Percentiles rank a stretch among this genome's conserved stretches.
phyloP scores from a whole-genome alignment of 1,140 invertebrate species.

The Lordiphosa stackelbergi region DNA sequence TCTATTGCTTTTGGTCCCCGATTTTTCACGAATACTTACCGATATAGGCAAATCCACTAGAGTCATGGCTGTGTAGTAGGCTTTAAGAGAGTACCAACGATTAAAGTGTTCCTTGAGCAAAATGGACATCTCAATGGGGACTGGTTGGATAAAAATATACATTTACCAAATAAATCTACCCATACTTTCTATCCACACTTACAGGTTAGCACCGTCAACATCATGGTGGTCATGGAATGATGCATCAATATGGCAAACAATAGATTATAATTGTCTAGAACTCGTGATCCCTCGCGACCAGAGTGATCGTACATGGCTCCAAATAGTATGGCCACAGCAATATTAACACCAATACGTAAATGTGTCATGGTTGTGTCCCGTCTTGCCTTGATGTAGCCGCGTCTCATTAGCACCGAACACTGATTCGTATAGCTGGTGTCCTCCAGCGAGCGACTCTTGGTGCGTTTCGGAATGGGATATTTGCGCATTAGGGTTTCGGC shows the following conservation, averaged over 20 bases:
- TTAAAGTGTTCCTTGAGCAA: constrained; percentile 96
- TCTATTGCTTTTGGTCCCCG: too few relatives aligned
- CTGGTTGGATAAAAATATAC: constrained; percentile 14
- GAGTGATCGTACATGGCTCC: constrained; percentile 84
- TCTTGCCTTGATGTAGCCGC: constrained; percentile 85
- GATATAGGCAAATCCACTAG: constrained; percentile 88
- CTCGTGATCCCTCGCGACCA: constrained; percentile 84
- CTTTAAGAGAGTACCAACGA: constrained; percentile 96
- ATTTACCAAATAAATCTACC: not conserved
- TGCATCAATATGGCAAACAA: constrained; percentile 90
- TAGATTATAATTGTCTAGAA: constrained; percentile 89
- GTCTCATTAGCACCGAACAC: constrained; percentile 82
- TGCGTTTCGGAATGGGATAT: constrained; percentile 78
- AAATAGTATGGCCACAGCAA: constrained; percentile 85
- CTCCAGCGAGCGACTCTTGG: constrained; percentile 78
- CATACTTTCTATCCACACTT: constrained; percentile 10
- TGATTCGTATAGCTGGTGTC: constrained; percentile 85
- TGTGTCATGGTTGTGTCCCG: constrained; percentile 93
- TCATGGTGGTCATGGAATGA: constrained; percentile 90
- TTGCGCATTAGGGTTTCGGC: constrained; percentile 80
- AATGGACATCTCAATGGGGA: constrained; percentile 94
- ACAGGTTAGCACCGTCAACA: constrained; percentile 88
- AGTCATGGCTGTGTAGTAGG: constrained; percentile 93
- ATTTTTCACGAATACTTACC: constrained; percentile 77
- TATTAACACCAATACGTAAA: constrained; percentile 86